Evolutionary conservation across 2,113 vertebrate genomes (phyloP), one percentile per base, ranked within the genome.

Genomic region (Nerophis ophidion): DNA sequence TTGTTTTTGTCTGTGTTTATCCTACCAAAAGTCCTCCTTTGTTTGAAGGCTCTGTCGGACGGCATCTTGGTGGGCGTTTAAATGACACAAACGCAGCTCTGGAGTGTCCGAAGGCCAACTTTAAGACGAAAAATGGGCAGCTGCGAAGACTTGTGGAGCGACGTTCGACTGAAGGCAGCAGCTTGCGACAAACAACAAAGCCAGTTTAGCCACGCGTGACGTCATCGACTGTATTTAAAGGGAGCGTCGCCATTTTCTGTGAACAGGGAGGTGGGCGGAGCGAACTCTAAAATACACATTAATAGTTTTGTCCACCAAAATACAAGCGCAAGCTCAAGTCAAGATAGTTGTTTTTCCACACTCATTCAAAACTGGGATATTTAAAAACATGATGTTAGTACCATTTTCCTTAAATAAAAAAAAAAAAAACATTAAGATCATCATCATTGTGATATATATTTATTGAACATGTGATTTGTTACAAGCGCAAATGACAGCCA

Each of bases 31-130:
- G 91, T 94, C 86, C 94, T 91, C 85, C 94, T 88, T 75, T 95
- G 94, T 82, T 95, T 95, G 82, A 95, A 95, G 71, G 93, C 91
- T 89, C 93, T 89, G 83, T 95, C 93, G 44, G 93, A 94, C 74
- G 94, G 93, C 94, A 96, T 96, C 57, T 77, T 84, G 81, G 52
- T 48, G 14, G 1, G 57, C 4, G 55, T 47, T 9, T 38, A 8
- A n/a, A 10, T 2, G 34, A 38, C 13, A 51, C 16, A 51, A 16
- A 38, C 38, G 36, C 52, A 7, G 33, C 26, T 13, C 40, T 3
- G 40, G 9, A 4, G 40, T 44, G 40, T 44, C 40, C 40, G 40
- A 44, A 11, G 40, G 12, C 40, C 40, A 36, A 15, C 52, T 15
- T 48, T 48, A 8, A 48, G 47, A 48, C 47, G 47, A 48, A 48